These are phyloP conservation scores for Hypsibius dujardini DNA, from an alignment of 1,140 invertebrate species.

Conservation along the genomic window DNA sequence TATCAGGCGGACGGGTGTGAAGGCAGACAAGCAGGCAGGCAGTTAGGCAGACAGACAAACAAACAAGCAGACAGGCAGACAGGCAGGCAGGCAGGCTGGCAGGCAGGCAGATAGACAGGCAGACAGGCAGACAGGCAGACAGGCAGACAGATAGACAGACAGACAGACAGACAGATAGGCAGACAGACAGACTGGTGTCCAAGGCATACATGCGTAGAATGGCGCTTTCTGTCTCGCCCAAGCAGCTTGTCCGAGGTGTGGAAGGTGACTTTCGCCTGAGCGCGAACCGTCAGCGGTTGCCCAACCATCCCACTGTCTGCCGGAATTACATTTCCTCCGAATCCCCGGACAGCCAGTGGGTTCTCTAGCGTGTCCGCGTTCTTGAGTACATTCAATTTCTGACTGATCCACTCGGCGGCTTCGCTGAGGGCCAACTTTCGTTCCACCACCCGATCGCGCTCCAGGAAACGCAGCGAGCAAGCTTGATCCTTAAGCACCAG, in stretches of 20 bases:
- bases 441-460: constrained; percentile 41
- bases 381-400: constrained; percentile 26
- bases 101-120: no score
- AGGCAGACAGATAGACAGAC: no score
- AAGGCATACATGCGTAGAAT: constrained; percentile 14
- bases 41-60: no score
- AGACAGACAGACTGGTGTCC: no score
- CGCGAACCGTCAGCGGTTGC: background rate
- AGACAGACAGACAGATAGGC: no score
- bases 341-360: background rate
- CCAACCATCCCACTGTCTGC: constrained; percentile 5
- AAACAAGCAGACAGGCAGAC: no score
- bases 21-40: no score
- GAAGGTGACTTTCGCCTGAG: constrained; percentile 15
- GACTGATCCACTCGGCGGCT: constrained; percentile 41
- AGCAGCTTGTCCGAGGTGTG: background rate
- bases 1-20: no score
- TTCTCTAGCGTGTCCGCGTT: constrained; percentile 5
- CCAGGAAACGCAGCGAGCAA: constrained; percentile 28
- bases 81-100: no score
- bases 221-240: background rate
- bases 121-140: no score
- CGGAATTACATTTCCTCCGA: constrained; percentile 19
- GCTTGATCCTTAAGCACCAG: constrained; percentile 47
- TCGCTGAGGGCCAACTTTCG: constrained; percentile 40